Conservation (phyloP, 2,113 vertebrate genomes). For the Lycaon pictus region DNA sequence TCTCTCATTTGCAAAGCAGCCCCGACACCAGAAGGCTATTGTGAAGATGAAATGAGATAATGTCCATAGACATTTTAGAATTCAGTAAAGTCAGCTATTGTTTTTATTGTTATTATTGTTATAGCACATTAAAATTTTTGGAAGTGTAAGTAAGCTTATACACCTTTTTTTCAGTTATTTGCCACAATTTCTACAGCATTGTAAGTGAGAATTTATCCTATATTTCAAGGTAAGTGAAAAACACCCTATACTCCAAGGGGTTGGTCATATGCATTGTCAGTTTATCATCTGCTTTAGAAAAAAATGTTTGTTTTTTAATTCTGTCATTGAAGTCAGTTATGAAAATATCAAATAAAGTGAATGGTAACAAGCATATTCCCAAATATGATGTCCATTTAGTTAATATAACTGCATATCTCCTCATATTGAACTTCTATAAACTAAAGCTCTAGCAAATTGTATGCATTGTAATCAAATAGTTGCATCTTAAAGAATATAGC, state of each 20-base stretch:
- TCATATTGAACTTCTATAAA: neutral
- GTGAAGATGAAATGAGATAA: slow-evolving; percentile 40
- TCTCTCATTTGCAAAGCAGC: neutral
- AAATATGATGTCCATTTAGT: neutral
- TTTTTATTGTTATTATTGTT: neutral
- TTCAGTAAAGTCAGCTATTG: neutral
- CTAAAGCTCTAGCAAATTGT: neutral
- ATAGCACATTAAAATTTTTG: neutral
- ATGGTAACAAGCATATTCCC: neutral
- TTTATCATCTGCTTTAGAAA: neutral
- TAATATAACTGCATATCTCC: neutral
- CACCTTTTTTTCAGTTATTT: neutral
- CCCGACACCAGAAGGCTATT: neutral
- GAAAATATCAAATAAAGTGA: slow-evolving; percentile 25
- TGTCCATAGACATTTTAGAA: neutral
- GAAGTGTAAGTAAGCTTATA: neutral
- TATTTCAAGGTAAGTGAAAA: neutral
- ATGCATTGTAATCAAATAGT: neutral
- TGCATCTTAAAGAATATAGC: neutral
- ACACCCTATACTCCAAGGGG: neutral
- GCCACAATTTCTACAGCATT: neutral
- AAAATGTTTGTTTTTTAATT: neutral
- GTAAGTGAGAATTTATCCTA: neutral
- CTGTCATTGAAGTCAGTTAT: neutral
- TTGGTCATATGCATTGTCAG: neutral